Evolutionary conservation across 2,113 vertebrate species (phyloP).

Genomic region (Pleuronectes platessa): DNA sequence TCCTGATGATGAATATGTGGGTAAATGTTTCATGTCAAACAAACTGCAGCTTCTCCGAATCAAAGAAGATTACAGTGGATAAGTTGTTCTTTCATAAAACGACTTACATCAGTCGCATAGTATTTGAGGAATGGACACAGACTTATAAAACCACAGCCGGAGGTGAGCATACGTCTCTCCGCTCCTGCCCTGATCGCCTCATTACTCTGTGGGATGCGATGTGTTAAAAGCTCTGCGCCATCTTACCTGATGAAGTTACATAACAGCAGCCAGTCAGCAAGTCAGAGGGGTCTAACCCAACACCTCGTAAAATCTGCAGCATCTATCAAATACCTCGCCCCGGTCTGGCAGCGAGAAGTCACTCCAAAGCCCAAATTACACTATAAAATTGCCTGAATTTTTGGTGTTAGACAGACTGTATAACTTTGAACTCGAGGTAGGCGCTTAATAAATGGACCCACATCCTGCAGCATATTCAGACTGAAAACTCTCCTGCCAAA

Average conservation of each 20-base stretch:
- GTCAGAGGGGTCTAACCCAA: slow-evolving; percentile 43
- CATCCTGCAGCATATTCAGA: slow-evolving; percentile 61
- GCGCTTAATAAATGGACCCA: slow-evolving; percentile 60
- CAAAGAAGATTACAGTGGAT: slow-evolving; percentile 21
- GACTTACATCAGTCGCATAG: slow-evolving; percentile 16
- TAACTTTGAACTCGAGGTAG: slow-evolving; percentile 55
- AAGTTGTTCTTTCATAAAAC: slow-evolving; percentile 41
- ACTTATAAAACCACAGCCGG: slow-evolving; percentile 57
- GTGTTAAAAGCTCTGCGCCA: slow-evolving; percentile 36
- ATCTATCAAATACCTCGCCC: slow-evolving; percentile 48
- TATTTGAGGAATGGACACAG: slow-evolving; percentile 23
- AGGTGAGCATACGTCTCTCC: slow-evolving; percentile 50
- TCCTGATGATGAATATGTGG: neutral
- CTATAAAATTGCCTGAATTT: slow-evolving; percentile 53
- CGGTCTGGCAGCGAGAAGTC: slow-evolving; percentile 22
- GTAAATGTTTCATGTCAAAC: slow-evolving; percentile 7
- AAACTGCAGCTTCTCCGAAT: neutral
- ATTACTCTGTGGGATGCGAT: slow-evolving; percentile 27
- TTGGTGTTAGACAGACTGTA: slow-evolving; percentile 58
- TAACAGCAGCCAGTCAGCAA: slow-evolving; percentile 48
- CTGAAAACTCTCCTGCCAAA: slow-evolving; percentile 60
- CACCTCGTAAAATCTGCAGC: slow-evolving; percentile 59
- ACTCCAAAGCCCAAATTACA: slow-evolving; percentile 68
- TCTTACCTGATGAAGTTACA: slow-evolving; percentile 60
- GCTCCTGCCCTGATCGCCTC: slow-evolving; percentile 36